A percentile compares a stretch with the other conserved stretches of the same genome.
Conservation (phyloP, 2,797 vertebrate species). For the Apodemus agrarius region DNA sequence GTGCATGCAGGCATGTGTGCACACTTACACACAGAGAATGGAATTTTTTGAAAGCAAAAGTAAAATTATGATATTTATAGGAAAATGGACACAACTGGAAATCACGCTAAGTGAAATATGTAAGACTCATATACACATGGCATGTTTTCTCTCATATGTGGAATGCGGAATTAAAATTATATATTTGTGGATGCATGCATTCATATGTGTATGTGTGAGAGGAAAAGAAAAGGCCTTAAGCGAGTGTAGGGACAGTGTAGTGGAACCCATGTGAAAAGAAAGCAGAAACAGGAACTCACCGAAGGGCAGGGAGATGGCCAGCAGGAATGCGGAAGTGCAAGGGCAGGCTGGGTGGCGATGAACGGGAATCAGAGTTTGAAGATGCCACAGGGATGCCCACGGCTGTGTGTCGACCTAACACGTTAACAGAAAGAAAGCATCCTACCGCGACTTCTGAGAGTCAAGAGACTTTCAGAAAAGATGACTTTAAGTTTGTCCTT, state of each 20-base stretch:
- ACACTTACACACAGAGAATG: neutral
- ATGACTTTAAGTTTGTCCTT: neutral
- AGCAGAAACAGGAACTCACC: too few species aligned
- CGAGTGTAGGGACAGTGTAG: neutral
- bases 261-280: neutral
- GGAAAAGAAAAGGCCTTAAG: neutral
- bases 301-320: neutral
- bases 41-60: neutral
- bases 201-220: neutral
- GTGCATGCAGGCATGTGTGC: neutral
- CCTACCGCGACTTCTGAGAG: neutral
- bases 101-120: neutral
- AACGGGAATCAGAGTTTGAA: rapidly evolving
- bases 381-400: too few species aligned
- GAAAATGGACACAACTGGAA: neutral
- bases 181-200: neutral
- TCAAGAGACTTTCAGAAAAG: neutral
- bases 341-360: too few species aligned
- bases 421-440: neutral
- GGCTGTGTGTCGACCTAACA: neutral
- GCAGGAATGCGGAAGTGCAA: too few species aligned
- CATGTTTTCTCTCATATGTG: neutral
- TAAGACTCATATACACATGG: neutral
- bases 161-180: neutral
- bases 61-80: neutral